A percentile compares a stretch with the other conserved stretches of the same genome.
Conservation (phyloP, 2,888 invertebrate genomes). For the Chrysotoxum bicinctum region DNA sequence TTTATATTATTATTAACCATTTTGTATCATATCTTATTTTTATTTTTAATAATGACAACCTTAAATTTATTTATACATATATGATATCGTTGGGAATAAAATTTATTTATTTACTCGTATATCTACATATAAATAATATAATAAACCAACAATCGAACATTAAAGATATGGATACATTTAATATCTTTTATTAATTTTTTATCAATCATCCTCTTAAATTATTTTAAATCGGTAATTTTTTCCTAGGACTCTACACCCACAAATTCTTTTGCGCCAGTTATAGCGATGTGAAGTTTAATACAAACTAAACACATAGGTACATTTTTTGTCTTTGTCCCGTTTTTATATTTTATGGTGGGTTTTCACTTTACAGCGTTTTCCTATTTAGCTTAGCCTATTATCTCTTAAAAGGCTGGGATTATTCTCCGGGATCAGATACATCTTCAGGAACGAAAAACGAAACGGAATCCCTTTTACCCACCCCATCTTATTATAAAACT, state of each 20-base stretch:
- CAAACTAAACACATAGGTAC: neutral
- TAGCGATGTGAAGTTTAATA: conserved; percentile 18
- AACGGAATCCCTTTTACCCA: conserved; percentile 55
- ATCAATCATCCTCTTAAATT: neutral
- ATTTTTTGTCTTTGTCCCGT: conserved; percentile 20
- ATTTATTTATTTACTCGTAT: too few relatives aligned
- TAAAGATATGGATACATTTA: too few relatives aligned
- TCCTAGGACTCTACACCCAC: neutral
- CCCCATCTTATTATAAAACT: conserved; percentile 20
- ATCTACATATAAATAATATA: too few relatives aligned
- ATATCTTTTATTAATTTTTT: too few relatives aligned
- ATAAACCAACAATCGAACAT: too few relatives aligned
- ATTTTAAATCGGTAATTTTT: neutral
- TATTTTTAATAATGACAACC: too few relatives aligned
- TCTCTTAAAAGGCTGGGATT: conserved; percentile 71
- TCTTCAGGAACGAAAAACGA: conserved; percentile 43
- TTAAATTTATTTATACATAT: too few relatives aligned
- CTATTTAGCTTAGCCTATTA: conserved; percentile 73
- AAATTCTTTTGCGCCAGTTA: conserved; percentile 43
- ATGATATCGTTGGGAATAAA: too few relatives aligned
- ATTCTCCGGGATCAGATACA: conserved; percentile 51
- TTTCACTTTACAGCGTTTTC: conserved; percentile 71
- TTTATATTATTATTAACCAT: too few relatives aligned
- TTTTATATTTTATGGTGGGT: conserved; percentile 57
- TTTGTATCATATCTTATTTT: too few relatives aligned